These are phyloP conservation scores for Xiphydria camelus DNA, from an alignment of 2,888 invertebrate genomes.

Conservation along the genomic window DNA sequence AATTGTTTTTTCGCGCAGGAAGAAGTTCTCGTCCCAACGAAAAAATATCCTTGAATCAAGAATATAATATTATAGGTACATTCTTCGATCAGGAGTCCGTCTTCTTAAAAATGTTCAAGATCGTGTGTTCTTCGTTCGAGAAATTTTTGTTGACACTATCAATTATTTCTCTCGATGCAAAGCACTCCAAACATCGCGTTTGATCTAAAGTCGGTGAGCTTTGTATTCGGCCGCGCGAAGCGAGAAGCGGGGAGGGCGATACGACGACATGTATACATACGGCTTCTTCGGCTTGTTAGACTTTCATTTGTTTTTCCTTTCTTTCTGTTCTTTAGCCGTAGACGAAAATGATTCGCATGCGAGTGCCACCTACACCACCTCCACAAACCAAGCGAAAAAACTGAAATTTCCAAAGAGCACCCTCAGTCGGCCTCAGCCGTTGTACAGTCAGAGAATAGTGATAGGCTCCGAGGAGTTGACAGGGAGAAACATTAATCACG, in stretches of 20 bases:
- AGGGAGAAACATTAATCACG: constrained; percentile 49
- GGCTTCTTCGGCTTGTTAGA: constrained; percentile 33
- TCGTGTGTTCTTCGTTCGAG: no score
- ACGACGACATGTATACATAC: not conserved
- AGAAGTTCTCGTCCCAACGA: no score
- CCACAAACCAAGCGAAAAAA: constrained; percentile 49
- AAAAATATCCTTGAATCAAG: no score
- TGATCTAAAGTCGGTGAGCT: no score
- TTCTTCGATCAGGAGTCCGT: no score
- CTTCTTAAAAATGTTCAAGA: no score
- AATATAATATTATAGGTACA: no score
- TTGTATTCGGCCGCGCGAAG: no score
- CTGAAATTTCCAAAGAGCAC: constrained; percentile 52
- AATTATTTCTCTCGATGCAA: no score
- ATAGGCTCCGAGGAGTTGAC: constrained; percentile 53
- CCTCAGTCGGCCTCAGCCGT: constrained; percentile 45
- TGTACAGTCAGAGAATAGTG: constrained; percentile 55
- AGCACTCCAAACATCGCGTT: no score
- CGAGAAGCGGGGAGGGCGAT: not conserved
- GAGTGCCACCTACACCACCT: constrained; percentile 50
- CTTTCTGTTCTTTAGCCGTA: constrained; percentile 57
- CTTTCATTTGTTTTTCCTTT: constrained; percentile 41
- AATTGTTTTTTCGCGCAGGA: no score
- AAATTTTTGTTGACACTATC: no score
- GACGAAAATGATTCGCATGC: constrained; percentile 55